A percentile compares a stretch with the other conserved stretches of the same genome.
Conservation (phyloP, 2,113 vertebrate genomes). For the Thermophis baileyi region DNA sequence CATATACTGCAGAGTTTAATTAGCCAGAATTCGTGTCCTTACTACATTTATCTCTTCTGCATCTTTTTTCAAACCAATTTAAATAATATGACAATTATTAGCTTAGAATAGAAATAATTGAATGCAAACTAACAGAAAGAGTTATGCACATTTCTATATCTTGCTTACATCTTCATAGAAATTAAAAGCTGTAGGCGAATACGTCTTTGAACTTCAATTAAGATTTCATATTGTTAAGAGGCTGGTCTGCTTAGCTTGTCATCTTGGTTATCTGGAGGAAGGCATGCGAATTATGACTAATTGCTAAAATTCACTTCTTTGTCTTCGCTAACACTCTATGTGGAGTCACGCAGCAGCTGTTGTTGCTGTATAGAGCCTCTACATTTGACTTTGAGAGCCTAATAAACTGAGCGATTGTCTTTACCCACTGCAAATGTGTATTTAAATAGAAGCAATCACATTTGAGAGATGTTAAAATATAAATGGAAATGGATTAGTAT, state of each 20-base stretch:
- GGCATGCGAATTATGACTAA: constrained; percentile 47
- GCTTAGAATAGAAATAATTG: constrained; percentile 3
- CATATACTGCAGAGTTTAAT: background rate
- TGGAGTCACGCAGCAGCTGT: constrained; percentile 38
- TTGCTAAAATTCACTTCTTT: constrained; percentile 10
- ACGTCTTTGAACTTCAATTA: constrained; percentile 49
- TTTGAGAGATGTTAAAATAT: background rate
- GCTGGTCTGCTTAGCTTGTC: constrained; percentile 52
- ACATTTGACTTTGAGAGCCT: background rate
- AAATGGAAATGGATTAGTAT: background rate
- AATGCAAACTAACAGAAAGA: background rate
- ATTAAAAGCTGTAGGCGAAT: background rate
- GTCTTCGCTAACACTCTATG: background rate
- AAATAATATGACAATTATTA: constrained; percentile 35
- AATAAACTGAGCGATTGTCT: background rate
- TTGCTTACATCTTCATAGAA: constrained; percentile 49
- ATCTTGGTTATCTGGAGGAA: constrained; percentile 28
- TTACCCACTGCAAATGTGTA: background rate
- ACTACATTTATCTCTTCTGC: background rate
- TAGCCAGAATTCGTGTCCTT: background rate
- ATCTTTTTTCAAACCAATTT: constrained; percentile 22
- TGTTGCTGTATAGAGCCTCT: constrained; percentile 7
- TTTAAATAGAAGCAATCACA: background rate
- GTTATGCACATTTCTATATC: constrained; percentile 29
- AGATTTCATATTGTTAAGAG: constrained; percentile 54